phyloP scores from a whole-genome alignment of 2,113 vertebrate species.

The Salvelinus sp. region DNA sequence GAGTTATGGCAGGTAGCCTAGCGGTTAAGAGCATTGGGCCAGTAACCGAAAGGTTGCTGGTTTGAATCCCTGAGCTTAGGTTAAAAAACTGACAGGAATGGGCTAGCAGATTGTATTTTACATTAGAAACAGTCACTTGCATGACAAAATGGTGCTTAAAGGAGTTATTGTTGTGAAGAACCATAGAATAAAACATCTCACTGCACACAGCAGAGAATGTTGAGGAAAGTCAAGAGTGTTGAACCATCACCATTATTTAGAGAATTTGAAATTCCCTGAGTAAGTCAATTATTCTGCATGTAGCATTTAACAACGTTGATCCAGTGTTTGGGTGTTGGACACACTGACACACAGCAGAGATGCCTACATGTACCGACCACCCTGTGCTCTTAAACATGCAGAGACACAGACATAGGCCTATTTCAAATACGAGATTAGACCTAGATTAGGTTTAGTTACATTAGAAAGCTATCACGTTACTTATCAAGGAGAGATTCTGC shows the following conservation, averaged over 20 bases:
- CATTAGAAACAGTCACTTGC: background rate
- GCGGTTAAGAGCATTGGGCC: no score
- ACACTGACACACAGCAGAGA: background rate
- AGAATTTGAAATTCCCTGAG: background rate
- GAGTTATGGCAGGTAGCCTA: no score
- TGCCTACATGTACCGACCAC: background rate
- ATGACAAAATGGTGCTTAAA: background rate
- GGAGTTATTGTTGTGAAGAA: background rate
- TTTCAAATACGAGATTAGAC: background rate
- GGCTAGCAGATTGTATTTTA: background rate
- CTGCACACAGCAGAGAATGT: background rate
- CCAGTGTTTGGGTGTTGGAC: background rate
- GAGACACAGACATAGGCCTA: background rate
- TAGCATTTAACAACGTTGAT: background rate
- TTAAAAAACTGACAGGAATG: no score
- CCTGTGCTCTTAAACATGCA: background rate
- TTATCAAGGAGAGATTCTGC: background rate
- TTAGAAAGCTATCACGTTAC: background rate
- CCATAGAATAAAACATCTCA: background rate
- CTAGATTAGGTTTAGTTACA: background rate
- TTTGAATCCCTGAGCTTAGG: no score
- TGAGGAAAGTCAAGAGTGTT: background rate
- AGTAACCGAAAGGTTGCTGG: no score
- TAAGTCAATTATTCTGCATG: background rate
- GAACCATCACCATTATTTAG: background rate